phyloP scores from a whole-genome alignment of 2,888 invertebrate species.

The Tiphia femorata region DNA sequence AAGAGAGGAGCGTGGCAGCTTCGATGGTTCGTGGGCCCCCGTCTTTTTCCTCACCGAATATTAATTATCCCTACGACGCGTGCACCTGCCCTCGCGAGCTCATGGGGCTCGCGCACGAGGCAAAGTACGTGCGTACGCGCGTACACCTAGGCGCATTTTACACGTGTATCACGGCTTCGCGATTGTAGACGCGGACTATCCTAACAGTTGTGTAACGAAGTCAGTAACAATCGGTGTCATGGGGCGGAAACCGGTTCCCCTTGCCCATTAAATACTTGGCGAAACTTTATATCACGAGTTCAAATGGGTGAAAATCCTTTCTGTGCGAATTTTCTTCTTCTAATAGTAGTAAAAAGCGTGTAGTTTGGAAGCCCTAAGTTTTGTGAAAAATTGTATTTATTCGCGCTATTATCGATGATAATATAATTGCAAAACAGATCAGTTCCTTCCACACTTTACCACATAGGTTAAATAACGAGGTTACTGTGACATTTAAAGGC shows the following conservation, averaged over 20 bases:
- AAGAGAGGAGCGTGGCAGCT: constrained; percentile 33
- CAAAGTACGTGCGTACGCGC: background rate
- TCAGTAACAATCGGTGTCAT: constrained; percentile 38
- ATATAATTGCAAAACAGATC: too few relatives aligned
- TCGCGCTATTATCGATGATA: too few relatives aligned
- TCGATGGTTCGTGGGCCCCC: too few relatives aligned
- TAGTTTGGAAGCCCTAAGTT: too few relatives aligned
- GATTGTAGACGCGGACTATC: constrained; percentile 43
- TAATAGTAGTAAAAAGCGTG: too few relatives aligned
- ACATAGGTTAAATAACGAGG: too few relatives aligned
- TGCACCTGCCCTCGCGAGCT: constrained; percentile 53
- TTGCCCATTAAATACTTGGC: constrained; percentile 4
- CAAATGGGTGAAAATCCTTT: too few relatives aligned
- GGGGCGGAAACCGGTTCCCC: constrained; percentile 20
- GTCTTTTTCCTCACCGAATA: constrained; percentile 56
- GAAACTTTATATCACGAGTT: too few relatives aligned
- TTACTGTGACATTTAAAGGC: too few relatives aligned
- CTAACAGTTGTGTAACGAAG: constrained; percentile 40
- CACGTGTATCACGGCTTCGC: constrained; percentile 34
- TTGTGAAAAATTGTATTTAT: too few relatives aligned
- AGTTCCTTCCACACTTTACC: too few relatives aligned
- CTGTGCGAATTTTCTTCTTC: too few relatives aligned
- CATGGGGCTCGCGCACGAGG: constrained; percentile 21
- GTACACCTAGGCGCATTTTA: constrained; percentile 1
- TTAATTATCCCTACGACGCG: constrained; percentile 56